Evolutionary conservation across 1,140 invertebrate genomes (phyloP), one percentile per base, ranked within the genome.

Genomic region (Eurosta solidaginis): DNA sequence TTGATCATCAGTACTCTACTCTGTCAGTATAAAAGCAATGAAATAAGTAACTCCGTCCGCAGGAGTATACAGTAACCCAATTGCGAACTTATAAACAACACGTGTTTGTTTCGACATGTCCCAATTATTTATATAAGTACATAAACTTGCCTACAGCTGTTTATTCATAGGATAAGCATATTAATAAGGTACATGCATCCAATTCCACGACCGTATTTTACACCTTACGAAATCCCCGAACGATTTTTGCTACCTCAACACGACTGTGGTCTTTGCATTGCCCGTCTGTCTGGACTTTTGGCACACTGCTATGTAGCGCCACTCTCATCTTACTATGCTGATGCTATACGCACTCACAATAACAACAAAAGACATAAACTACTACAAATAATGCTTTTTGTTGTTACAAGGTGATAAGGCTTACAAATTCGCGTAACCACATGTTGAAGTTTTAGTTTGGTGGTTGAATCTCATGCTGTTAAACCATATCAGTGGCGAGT

Each of bases 341-440:
- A 22, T 68, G 59, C 59, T 40, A 36, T 42, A 22, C 1, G 59
- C 33, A 40, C 36, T 40, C n/a, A 20, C 33, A 68, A 63, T 40
- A 63, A 68, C 27, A 59, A 33, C 12, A 29, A 12, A n/a, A 22
- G 1, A 20, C 3, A 17, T 29, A 20, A 33, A 14, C 7, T 29
- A 59, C 17, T 17, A 17, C 7, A 29, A 12, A n/a, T 27, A 29
- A 27, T 29, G 25, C 10, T 29, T 14, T 29, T 22, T 59, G 14
- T 25, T 22, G 54, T 59, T 59, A 17, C 27, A 29, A 33, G 54
- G 3, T 59, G 54, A 20, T 59, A 59, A 36, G 54, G 54, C 17
- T 59, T 29, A 27, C 27, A 59, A 59, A 59, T 59, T 59, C 27
- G 54, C 54, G 54, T 59, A 59, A 59, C 54, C 54, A 59, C 54